Base-by-base conservation (phyloP, 2,888 invertebrate genomes). In the Scotopteryx bipunctaria region DNA sequence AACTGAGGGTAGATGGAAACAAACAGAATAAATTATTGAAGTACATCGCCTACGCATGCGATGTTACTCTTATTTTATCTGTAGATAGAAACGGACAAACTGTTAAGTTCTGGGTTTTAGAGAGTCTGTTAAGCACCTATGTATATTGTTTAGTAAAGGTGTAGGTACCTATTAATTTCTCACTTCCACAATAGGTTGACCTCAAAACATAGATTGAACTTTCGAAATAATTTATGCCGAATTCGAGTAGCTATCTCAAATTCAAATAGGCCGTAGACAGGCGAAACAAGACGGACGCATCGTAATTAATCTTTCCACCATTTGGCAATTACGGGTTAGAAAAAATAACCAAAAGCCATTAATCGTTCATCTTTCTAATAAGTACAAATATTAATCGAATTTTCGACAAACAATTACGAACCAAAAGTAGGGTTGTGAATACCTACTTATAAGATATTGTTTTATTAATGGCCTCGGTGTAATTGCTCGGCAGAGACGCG, bases 241-340 rank as follows among this genome's bases (percentile, higher is more conserved):
- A 38, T 21, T 33, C 38, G 37, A 33, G 40, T 43, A n/a, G n/a
- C n/a, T n/a, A 50, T 50, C 44, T 50, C 23, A 50, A 50, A 50
- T 55, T 55, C 52, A 49, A 56, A 52, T 49, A 49, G 37, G 35
- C 47, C 44, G 3, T 31, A 33, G n/a, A n/a, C n/a, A n/a, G 33
- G 29, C 37, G 25, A 29, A 46, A 49, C 49, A 53, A 45, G 43
- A 49, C 35, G 15, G 42, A 19, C 13, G 27, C 3, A 36, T 14
- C 25, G 41, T 53, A 33, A 49, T 57, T 49, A 48, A 49, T 46
- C 41, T 44, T 33, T 31, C 27, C 37, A 47, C 32, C 52, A 32
- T 21, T 33, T 29, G 17, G 32, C 44, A 32, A 38, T 48, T 44
- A 45, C 9, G 32, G 29, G 17, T 21, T 29, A 37, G 13, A 46